Evolutionary conservation across 2,113 vertebrate species (phyloP), one percentile per base, ranked within the genome.

Genomic region (Furnarius figulus): DNA sequence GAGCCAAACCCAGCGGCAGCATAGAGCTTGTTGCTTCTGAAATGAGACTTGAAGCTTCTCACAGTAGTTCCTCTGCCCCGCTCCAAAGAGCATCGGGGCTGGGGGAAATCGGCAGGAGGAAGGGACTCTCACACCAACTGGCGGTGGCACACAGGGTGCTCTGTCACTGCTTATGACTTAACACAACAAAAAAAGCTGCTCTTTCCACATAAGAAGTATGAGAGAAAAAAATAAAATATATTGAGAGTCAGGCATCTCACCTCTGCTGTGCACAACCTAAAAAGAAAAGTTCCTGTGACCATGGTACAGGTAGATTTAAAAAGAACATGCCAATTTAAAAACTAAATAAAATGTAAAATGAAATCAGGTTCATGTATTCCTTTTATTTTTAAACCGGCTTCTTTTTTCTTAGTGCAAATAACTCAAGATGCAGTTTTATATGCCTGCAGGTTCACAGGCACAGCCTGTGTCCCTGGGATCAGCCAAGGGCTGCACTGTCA

Each of bases 391-490:
- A 90, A 90, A 89, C 47, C 1, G 6, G 79, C 74, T 96, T 70
- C 44, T 87, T 76, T 90, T 70, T 85, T 61, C 90, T 92, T 96
- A 95, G 92, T 97, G 95, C 93, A 97, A 95, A 95, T 94, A 94
- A 89, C 83, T 94, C 72, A 59, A 71, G 86, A 90, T 95, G 93
- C 90, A 96, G 93, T 85, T 90, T 56, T 13, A 40, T 3, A 30
- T 0, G 12, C 74, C 94, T 88, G 85, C 33, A 30, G 76, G 40
- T 44, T 58, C 35, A 23, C 50, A 78, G 85, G 92, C 90, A 71
- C 90, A 88, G 62, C 58, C 68, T 7, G 2, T 0, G 24, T 42
- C 85, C 93, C 77, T 3, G 49, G 91, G 53, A 18, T 35, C 24
- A 44, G 18, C 53, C 79, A 56, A 46, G 92, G 90, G 58, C 73